These are phyloP conservation scores for Mesitornis unicolor DNA, from an alignment of 2,113 vertebrate genomes.

Conservation along the genomic window DNA sequence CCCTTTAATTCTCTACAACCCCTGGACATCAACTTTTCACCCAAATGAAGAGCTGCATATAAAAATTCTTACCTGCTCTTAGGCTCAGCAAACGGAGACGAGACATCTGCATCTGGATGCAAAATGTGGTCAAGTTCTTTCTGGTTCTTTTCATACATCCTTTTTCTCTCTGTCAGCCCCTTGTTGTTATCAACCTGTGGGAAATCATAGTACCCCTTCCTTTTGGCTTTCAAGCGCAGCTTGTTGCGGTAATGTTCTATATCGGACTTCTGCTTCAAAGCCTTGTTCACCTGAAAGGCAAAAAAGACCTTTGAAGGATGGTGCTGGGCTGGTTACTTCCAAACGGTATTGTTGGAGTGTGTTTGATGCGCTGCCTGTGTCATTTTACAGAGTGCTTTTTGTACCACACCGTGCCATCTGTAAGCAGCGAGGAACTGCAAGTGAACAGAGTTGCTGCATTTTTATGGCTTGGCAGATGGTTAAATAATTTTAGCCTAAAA, in stretches of 20 bases:
- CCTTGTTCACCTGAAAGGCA: constrained; percentile 87
- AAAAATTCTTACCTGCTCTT: constrained; percentile 82
- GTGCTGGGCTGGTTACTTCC: neutral
- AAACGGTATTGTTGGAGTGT: neutral
- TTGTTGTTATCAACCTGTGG: constrained; percentile 80
- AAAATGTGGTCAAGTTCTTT: constrained; percentile 83
- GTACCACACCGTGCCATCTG: constrained; percentile 3
- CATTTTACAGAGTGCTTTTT: neutral
- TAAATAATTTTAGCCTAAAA: constrained; percentile 63
- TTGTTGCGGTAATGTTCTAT: constrained; percentile 99
- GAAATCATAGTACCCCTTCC: constrained; percentile 96
- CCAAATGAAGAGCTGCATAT: neutral
- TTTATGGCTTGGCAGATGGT: constrained; percentile 54
- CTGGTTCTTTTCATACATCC: constrained; percentile 79
- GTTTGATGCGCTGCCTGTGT: neutral
- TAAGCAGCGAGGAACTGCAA: constrained; percentile 29
- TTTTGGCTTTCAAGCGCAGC: constrained; percentile 93
- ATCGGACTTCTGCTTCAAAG: constrained; percentile 97
- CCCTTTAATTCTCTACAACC: neutral
- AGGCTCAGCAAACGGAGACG: constrained; percentile 87
- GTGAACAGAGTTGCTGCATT: constrained; percentile 59
- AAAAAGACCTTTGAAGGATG: neutral
- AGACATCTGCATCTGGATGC: constrained; percentile 85
- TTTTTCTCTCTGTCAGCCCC: constrained; percentile 77
- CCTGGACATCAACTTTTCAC: neutral